Percentiles rank a stretch among this genome's conserved stretches.
Evolutionary conservation across 2,113 vertebrate species (phyloP).

Genomic region (Phalacrocorax brasilianus): DNA sequence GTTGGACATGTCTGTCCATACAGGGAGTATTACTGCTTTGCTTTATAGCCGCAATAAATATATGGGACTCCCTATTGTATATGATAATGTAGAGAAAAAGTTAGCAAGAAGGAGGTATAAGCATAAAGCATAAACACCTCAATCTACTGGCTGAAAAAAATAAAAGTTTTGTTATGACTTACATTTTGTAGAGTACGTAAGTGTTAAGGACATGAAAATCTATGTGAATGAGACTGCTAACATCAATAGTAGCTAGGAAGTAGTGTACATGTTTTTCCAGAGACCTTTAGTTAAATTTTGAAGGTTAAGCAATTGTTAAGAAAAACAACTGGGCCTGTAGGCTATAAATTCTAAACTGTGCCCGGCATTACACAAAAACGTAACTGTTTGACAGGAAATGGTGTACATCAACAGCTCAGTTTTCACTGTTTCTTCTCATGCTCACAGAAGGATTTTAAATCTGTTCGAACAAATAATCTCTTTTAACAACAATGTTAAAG

Average conservation of each 20-base stretch:
- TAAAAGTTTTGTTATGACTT: neutral
- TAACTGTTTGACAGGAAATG: neutral
- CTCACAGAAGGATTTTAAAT: neutral
- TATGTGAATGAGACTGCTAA: neutral
- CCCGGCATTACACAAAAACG: neutral
- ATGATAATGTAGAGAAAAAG: neutral
- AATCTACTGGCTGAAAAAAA: neutral
- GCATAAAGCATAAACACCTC: neutral
- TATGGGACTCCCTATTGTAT: neutral
- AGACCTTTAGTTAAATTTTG: neutral
- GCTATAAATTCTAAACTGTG: neutral
- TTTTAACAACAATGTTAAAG: neutral
- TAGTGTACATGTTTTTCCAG: neutral
- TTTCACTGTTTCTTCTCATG: neutral
- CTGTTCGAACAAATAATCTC: neutral
- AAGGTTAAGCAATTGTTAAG: neutral
- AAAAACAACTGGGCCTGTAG: neutral
- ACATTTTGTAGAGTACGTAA: neutral
- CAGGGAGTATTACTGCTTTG: fast-evolving
- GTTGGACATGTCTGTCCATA: neutral
- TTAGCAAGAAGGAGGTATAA: neutral
- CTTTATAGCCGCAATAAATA: neutral
- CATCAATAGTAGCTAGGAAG: neutral
- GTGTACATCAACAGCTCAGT: neutral
- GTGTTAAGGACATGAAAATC: neutral